Percentiles rank a stretch among this genome's conserved stretches.
phyloP scores from a whole-genome alignment of 2,888 invertebrate species.

The Campaea margaritaria region DNA sequence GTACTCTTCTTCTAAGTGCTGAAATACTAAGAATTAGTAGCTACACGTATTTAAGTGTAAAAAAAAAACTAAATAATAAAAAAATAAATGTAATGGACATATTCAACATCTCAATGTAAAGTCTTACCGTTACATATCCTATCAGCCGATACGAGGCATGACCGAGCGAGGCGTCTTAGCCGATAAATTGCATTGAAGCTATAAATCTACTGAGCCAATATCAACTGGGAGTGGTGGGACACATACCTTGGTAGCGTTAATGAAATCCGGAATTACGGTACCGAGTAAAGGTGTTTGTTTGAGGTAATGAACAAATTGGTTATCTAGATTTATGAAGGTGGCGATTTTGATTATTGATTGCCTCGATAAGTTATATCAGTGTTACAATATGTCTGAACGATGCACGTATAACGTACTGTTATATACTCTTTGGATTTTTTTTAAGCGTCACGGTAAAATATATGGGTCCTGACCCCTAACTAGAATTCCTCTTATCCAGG shows the following conservation, averaged over 20 bases:
- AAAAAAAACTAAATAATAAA: no score
- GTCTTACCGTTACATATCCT: constrained; percentile 1
- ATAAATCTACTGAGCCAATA: constrained; percentile 65
- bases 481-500: no score
- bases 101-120: no score
- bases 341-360: background rate
- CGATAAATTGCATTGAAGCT: constrained; percentile 62
- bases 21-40: no score
- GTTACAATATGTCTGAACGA: no score
- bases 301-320: constrained; percentile 24
- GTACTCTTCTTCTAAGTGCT: no score
- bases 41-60: no score
- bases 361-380: background rate
- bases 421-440: no score
- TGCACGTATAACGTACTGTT: no score
- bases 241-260: constrained; percentile 44
- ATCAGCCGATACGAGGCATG: constrained; percentile 10
- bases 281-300: constrained; percentile 29
- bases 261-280: constrained; percentile 45
- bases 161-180: constrained; percentile 34
- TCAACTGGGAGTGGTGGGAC: constrained; percentile 48
- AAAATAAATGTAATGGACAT: no score
- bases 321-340: constrained; percentile 3
- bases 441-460: no score
- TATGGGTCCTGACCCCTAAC: no score